Evolutionary conservation across 2,113 vertebrate genomes (phyloP).

Genomic region (Mobula hypostoma): DNA sequence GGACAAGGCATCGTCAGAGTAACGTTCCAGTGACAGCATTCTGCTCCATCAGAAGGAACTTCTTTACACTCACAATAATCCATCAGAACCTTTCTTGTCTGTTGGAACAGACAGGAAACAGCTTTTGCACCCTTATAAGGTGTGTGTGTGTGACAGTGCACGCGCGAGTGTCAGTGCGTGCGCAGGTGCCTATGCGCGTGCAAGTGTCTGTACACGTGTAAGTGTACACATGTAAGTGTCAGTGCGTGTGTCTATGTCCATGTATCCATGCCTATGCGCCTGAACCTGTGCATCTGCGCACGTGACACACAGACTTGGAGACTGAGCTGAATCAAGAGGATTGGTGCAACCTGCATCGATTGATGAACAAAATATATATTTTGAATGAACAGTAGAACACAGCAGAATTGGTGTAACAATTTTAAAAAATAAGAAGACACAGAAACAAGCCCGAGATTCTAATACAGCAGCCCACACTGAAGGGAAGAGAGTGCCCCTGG

Average conservation of each 20-base stretch:
- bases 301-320: neutral
- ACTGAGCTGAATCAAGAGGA: neutral
- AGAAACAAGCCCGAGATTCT: conserved; percentile 12
- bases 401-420: conserved; percentile 16
- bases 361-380: conserved; percentile 27
- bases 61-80: neutral
- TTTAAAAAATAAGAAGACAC: conserved; percentile 3
- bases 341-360: neutral
- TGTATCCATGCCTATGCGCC: too few species aligned
- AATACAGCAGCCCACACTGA: neutral
- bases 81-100: too few species aligned
- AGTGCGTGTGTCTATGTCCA: too few species aligned
- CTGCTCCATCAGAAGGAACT: neutral
- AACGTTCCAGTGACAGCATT: too few species aligned
- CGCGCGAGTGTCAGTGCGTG: too few species aligned
- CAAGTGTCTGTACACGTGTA: too few species aligned
- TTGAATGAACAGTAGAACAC: conserved; percentile 15
- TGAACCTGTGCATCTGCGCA: neutral
- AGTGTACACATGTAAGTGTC: too few species aligned
- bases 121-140: too few species aligned
- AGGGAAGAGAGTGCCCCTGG: neutral
- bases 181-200: too few species aligned
- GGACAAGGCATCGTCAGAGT: too few species aligned
- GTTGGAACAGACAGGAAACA: too few species aligned
- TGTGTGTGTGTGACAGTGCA: too few species aligned